phyloP scores from a whole-genome alignment of 2,888 invertebrate species.

The Sabatieria punctata region DNA sequence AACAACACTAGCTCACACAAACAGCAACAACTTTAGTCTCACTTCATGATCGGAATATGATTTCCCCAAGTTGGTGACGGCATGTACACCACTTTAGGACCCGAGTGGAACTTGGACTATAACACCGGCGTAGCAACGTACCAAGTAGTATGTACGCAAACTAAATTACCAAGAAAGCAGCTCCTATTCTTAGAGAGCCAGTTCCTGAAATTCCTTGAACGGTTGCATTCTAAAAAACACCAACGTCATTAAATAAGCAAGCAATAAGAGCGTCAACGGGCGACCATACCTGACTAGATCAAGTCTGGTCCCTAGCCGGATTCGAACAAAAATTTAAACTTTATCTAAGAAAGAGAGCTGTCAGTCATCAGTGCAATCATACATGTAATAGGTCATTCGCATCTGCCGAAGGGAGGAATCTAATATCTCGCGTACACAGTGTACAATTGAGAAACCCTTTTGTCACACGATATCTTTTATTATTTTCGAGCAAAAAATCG shows the following conservation, averaged over 20 bases:
- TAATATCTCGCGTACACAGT: no score
- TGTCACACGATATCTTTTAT: no score
- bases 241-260: neutral
- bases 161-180: conserved; percentile 55
- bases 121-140: conserved; percentile 9
- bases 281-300: no score
- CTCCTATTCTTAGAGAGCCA: conserved; percentile 80
- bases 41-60: conserved; percentile 80
- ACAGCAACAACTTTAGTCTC: conserved; percentile 12
- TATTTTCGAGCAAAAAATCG: no score
- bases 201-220: conserved; percentile 85
- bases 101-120: conserved; percentile 44
- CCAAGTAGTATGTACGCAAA: neutral
- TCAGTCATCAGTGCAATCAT: neutral
- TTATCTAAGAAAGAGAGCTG: neutral
- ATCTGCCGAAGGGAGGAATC: no score
- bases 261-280: neutral
- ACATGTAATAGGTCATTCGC: no score
- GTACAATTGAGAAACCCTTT: no score
- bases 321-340: neutral
- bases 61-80: conserved; percentile 96
- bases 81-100: conserved; percentile 60
- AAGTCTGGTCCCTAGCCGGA: neutral
- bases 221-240: conserved; percentile 43
- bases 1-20: neutral